phyloP scores from a whole-genome alignment of 2,113 vertebrate species.

The Dasyprocta punctata region DNA sequence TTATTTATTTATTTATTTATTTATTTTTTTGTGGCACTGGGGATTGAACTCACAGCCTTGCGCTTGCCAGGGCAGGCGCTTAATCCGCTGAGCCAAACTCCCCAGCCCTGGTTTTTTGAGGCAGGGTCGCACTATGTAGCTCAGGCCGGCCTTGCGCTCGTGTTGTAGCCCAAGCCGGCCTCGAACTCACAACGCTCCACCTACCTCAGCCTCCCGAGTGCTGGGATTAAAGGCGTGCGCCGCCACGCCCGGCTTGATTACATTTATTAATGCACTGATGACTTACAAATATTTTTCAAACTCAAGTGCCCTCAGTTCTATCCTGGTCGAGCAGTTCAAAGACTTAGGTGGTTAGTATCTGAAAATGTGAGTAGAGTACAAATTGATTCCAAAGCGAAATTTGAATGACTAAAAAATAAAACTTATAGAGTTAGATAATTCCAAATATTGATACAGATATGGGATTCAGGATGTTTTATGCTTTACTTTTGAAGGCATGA shows the following conservation, averaged over 20 bases:
- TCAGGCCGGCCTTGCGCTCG: too few species aligned
- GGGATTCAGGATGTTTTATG: neutral
- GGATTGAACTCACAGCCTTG: too few species aligned
- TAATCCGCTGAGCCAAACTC: too few species aligned
- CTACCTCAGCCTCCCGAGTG: too few species aligned
- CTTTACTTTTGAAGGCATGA: neutral
- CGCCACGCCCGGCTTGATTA: too few species aligned
- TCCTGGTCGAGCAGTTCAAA: neutral
- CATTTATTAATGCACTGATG: neutral
- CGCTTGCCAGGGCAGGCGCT: too few species aligned
- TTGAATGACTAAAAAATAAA: neutral
- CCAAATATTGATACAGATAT: neutral
- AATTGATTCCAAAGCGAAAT: neutral
- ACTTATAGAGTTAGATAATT: neutral
- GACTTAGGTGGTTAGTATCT: neutral
- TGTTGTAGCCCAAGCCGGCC: too few species aligned
- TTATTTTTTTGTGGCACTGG: too few species aligned
- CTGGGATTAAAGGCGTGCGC: too few species aligned
- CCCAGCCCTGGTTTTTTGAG: too few species aligned
- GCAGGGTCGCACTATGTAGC: too few species aligned
- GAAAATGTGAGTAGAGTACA: neutral
- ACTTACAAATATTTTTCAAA: neutral
- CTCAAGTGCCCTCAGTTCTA: neutral
- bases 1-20: neutral
- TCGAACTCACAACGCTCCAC: too few species aligned